Evolutionary conservation across 2,113 vertebrate species (phyloP).

Genomic region (Garra rufa): DNA sequence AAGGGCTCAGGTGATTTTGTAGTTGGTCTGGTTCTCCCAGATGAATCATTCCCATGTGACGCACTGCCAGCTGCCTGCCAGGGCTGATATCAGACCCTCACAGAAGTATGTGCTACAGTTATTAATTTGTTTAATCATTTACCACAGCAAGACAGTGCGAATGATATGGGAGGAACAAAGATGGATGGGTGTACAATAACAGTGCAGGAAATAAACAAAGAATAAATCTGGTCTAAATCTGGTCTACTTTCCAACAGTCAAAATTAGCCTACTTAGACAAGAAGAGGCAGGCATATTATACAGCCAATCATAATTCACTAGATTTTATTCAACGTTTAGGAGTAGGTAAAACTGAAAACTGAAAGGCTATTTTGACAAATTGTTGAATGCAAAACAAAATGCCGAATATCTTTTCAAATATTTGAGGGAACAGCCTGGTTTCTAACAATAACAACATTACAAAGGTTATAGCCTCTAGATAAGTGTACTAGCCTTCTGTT

Average conservation of each 20-base stretch:
- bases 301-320: background rate
- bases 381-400: background rate
- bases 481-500: slow-evolving; percentile 89
- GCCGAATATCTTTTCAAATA: background rate
- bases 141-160: slow-evolving; percentile 2
- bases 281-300: background rate
- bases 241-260: background rate
- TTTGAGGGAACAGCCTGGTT: background rate
- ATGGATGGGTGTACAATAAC: background rate
- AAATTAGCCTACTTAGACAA: background rate
- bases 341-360: background rate
- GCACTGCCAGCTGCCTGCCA: slow-evolving; percentile 32
- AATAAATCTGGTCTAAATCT: background rate
- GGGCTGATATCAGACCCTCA: slow-evolving; percentile 27
- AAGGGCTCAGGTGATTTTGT: slow-evolving; percentile 7
- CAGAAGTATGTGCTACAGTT: slow-evolving; percentile 5
- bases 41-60: slow-evolving; percentile 62
- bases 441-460: background rate
- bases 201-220: background rate
- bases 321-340: background rate
- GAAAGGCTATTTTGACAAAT: background rate
- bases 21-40: slow-evolving; percentile 37
- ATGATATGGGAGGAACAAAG: background rate
- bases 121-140: slow-evolving; percentile 43
- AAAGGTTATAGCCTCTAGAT: background rate